Base-by-base conservation (phyloP, 2,888 invertebrate genomes). In the Apeira syringaria region DNA sequence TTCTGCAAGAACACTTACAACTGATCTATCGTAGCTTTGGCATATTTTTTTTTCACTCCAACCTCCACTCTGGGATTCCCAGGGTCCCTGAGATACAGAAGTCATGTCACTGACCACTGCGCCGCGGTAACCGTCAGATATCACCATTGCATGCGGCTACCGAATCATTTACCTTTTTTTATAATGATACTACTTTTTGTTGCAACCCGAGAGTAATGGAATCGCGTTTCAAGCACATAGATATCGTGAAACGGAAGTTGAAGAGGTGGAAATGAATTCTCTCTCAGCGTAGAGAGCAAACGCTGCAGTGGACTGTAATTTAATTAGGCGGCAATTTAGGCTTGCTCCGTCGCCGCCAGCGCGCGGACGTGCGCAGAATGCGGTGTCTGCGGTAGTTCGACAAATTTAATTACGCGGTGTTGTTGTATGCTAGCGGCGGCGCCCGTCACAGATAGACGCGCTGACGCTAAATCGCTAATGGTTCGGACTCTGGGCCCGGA, bases 281-380 rank as follows among this genome's bases (percentile, higher is more conserved):
- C 61, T 60, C 59, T 61, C 49, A 44, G 36, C 56, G 61, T 55
- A 47, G 58, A 56, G 67, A 61, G 60, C 57, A 47, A 58, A 55
- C 64, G 64, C 67, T 76, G 78, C 78, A 74, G 59, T 57, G 57
- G 63, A 62, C 59, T 61, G 76, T 81, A 80, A 86, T 84, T 83
- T 75, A 81, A 86, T 87, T 85, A 84, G 78, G 68, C 62, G 74
- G 69, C 77, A 84, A 82, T 84, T 83, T 73, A 67, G 72, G 65
- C 67, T 66, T 66, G 65, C 61, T 73, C 59, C 62, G 60, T 10
- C 37, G 11, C 20, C 24, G 27, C 5, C 20, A 7, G 61, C 62
- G 52, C 68, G 67, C 57, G 73, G 68, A 83, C 87, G 87, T 87
- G 86, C 79, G 70, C 64, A 64, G 85, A 76, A 86, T 83, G 74